Evolutionary conservation across 2,797 vertebrate genomes (phyloP).

Genomic region (Neostethus bicornis): DNA sequence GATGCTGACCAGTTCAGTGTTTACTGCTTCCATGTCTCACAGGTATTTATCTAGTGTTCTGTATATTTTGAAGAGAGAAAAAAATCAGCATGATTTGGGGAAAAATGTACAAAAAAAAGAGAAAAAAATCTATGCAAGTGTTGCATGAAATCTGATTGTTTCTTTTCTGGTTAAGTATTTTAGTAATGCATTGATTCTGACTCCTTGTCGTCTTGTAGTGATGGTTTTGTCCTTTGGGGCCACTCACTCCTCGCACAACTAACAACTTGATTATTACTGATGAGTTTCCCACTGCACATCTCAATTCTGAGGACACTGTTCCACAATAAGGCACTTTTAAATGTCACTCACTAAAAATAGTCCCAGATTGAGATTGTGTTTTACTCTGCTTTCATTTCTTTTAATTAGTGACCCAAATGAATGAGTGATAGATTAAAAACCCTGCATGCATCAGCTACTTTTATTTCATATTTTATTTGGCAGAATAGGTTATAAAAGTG

Average conservation of each 20-base stretch:
- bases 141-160: slow-evolving; percentile 85
- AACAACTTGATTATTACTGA: slow-evolving; percentile 43
- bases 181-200: slow-evolving; percentile 76
- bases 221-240: slow-evolving; percentile 76
- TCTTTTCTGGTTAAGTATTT: slow-evolving; percentile 81
- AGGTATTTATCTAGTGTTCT: slow-evolving; percentile 80
- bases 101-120: slow-evolving; percentile 33
- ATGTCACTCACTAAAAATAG: slow-evolving; percentile 41
- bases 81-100: slow-evolving; percentile 79
- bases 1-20: slow-evolving; percentile 29
- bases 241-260: slow-evolving; percentile 66
- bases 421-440: slow-evolving; percentile 55
- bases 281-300: slow-evolving; percentile 46
- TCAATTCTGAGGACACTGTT: slow-evolving; percentile 32
- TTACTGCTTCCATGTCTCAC: slow-evolving; percentile 73
- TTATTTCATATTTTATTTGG: slow-evolving; percentile 67
- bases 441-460: slow-evolving; percentile 71
- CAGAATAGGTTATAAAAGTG: slow-evolving; percentile 73
- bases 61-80: slow-evolving; percentile 76
- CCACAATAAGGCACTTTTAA: slow-evolving; percentile 50
- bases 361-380: slow-evolving; percentile 48
- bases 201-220: slow-evolving; percentile 76
- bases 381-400: slow-evolving; percentile 1
- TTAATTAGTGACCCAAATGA: slow-evolving; percentile 27
- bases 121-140: slow-evolving; percentile 85